These are phyloP conservation scores for Agrotis segetum DNA, from an alignment of 2,888 invertebrate species.

Conservation along the genomic window DNA sequence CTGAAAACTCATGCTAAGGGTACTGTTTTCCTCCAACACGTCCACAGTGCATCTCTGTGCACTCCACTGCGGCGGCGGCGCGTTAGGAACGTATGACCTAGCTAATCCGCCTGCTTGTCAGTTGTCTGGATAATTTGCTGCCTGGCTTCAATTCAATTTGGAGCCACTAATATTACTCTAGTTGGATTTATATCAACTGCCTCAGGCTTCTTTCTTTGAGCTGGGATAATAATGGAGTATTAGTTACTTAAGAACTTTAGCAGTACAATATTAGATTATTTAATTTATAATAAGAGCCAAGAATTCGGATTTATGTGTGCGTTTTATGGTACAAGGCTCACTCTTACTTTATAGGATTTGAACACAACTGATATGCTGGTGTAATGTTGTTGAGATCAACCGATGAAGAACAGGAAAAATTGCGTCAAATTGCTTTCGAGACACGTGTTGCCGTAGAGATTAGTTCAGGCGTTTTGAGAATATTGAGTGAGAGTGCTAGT, in stretches of 20 bases:
- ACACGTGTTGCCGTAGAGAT: slow-evolving; percentile 7
- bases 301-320: neutral
- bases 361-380: neutral
- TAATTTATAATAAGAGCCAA: neutral
- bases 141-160: slow-evolving; percentile 55
- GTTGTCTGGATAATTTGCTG: slow-evolving; percentile 57
- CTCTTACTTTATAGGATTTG: neutral
- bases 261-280: neutral
- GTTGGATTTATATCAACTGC: slow-evolving; percentile 29
- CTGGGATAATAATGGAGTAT: slow-evolving; percentile 3
- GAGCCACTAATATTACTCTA: slow-evolving; percentile 26
- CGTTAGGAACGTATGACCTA: slow-evolving; percentile 52
- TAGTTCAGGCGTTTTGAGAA: slow-evolving; percentile 13
- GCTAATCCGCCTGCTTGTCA: slow-evolving; percentile 48
- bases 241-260: neutral
- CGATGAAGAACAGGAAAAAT: neutral
- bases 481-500: too few species aligned
- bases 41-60: slow-evolving; percentile 34
- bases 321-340: neutral
- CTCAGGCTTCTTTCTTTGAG: neutral
- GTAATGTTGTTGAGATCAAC: neutral
- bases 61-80: slow-evolving; percentile 14
- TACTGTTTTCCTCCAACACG: neutral
- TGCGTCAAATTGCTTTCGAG: neutral
- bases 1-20: too few species aligned